These are phyloP conservation scores for Drosophila ohnishii DNA, from an alignment of 1,140 invertebrate species.

Conservation along the genomic window DNA sequence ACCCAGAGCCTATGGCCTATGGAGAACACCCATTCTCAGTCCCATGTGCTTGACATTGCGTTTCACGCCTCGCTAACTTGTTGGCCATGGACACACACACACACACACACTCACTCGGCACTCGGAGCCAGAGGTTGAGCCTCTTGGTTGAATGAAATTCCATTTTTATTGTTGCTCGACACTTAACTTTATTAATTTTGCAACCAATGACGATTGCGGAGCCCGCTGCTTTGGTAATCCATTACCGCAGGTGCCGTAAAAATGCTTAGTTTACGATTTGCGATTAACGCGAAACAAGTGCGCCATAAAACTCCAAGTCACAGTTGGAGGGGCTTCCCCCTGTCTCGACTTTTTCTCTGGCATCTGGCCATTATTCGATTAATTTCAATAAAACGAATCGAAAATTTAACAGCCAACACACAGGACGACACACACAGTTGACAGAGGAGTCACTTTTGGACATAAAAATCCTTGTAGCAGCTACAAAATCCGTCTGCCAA, in stretches of 20 bases:
- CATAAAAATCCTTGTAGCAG: slow-evolving; percentile 47
- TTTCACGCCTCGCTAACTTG: slow-evolving; percentile 74
- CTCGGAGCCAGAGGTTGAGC: slow-evolving; percentile 13
- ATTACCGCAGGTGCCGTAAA: slow-evolving; percentile 80
- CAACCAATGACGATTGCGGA: slow-evolving; percentile 63
- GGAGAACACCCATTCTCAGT: slow-evolving; percentile 5
- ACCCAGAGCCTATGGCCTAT: slow-evolving; percentile 16
- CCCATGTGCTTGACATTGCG: slow-evolving; percentile 61
- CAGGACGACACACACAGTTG: slow-evolving; percentile 16
- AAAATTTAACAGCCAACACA: slow-evolving; percentile 52
- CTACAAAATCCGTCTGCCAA: slow-evolving; percentile 21
- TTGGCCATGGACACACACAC: slow-evolving; percentile 27
- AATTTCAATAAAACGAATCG: slow-evolving; percentile 75
- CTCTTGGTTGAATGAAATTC: slow-evolving; percentile 45
- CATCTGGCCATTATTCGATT: slow-evolving; percentile 68
- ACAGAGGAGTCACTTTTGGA: slow-evolving; percentile 16
- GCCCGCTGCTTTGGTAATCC: slow-evolving; percentile 67
- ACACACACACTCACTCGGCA: no score
- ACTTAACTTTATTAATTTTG: slow-evolving; percentile 81
- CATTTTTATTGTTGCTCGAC: slow-evolving; percentile 78
- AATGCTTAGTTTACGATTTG: slow-evolving; percentile 81
- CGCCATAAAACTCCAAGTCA: slow-evolving; percentile 69
- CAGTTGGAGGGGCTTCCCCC: slow-evolving; percentile 19
- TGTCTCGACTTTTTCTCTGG: slow-evolving; percentile 19
- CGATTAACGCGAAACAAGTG: slow-evolving; percentile 80